phyloP scores from a whole-genome alignment of 92 coral and sea anemone genomes.

The Phymanthus crucifer region DNA sequence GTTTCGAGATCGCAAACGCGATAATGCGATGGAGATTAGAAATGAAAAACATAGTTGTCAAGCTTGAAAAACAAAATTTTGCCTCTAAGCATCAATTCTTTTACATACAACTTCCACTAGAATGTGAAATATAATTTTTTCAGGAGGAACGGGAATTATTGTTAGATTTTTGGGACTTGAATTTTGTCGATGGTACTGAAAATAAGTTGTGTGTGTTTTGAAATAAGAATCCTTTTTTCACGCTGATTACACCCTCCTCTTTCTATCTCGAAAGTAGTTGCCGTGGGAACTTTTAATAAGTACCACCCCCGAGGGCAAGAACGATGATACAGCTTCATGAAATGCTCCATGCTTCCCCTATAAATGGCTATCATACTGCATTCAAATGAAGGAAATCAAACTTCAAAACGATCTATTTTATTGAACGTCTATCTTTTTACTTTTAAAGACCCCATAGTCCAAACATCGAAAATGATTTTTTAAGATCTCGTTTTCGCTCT shows the following conservation, averaged over 20 bases:
- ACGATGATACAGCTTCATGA: neutral
- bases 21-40: constrained; percentile 2
- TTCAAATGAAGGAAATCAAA: neutral
- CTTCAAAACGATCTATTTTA: neutral
- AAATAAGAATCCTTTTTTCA: neutral
- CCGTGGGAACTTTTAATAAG: neutral
- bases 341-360: neutral
- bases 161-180: neutral
- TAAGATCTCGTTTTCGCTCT: neutral
- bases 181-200: neutral
- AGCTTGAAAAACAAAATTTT: neutral
- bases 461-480: neutral
- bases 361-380: neutral
- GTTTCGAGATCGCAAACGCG: neutral
- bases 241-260: neutral
- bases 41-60: constrained; percentile 1
- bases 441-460: too few species aligned
- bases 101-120: neutral
- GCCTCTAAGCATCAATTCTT: neutral
- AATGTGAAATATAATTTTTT: neutral
- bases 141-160: neutral
- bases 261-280: neutral
- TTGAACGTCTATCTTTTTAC: too few species aligned
- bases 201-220: neutral
- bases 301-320: neutral